Conservation (phyloP, 2,113 vertebrate genomes). For the Amphilophus citrinellus region DNA sequence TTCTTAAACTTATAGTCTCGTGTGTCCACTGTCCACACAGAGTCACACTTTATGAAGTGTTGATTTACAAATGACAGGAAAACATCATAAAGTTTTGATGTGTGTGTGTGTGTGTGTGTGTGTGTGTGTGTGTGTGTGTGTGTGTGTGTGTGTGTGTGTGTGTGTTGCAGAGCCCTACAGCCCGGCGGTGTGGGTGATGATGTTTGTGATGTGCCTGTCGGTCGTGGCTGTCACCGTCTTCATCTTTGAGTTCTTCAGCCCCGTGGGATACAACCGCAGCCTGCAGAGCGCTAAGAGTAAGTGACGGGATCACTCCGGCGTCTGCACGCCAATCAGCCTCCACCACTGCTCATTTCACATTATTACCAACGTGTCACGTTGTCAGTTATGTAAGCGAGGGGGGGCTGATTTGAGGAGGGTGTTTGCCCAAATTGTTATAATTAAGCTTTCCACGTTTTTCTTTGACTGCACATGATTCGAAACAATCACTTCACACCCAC, state of each 20-base stretch:
- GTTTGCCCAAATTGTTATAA: constrained; percentile 47
- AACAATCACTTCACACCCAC: constrained; percentile 52
- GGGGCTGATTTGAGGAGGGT: constrained; percentile 49
- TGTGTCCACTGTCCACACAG: background rate
- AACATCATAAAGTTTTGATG: constrained; percentile 19
- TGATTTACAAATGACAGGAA: background rate
- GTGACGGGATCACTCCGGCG: constrained; percentile 54
- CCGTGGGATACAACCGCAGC: constrained; percentile 88
- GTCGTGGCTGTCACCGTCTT: constrained; percentile 95
- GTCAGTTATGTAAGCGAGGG: constrained; percentile 45
- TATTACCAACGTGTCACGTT: constrained; percentile 49
- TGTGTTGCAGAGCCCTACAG: constrained; percentile 90
- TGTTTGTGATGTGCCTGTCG: constrained; percentile 97
- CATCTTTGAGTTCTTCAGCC: constrained; percentile 94
- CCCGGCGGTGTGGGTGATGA: constrained; percentile 96
- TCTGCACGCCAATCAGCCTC: constrained; percentile 55
- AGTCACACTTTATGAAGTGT: background rate
- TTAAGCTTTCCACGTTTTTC: constrained; percentile 18
- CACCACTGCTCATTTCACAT: constrained; percentile 51
- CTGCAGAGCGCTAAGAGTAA: constrained; percentile 91
- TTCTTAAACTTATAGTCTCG: background rate
- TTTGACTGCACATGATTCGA: constrained; percentile 24
- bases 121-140: background rate
- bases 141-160: constrained; percentile 7
- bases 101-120: background rate